Percentiles rank a stretch among this genome's conserved stretches.
phyloP scores from a whole-genome alignment of 2,797 vertebrate species.

The Ibycter americanus region DNA sequence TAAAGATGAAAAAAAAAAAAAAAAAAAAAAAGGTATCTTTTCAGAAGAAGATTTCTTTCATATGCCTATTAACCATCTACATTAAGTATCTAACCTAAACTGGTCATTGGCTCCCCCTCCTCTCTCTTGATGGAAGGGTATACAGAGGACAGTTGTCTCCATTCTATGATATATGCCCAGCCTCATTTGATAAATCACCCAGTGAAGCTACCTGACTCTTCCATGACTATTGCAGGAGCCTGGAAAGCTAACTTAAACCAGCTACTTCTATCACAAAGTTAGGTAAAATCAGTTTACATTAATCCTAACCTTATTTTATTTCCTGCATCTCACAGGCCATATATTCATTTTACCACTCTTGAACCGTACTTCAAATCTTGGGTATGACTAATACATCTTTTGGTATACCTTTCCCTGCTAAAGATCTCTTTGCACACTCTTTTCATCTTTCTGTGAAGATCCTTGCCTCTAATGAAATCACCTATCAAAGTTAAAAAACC shows the following conservation, averaged over 20 bases:
- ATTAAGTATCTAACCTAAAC: not conserved
- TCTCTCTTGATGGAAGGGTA: not conserved
- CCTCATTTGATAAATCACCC: not conserved
- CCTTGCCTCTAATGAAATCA: not conserved
- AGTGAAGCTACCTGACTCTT: not conserved
- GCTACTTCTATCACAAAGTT: not conserved
- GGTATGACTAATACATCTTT: not conserved
- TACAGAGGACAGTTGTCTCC: not conserved
- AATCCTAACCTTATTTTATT: not conserved
- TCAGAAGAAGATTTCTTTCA: not conserved
- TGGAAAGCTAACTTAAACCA: not conserved
- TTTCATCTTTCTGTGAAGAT: not conserved
- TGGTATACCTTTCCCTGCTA: not conserved
- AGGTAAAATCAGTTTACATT: not conserved
- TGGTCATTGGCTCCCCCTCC: fast-evolving
- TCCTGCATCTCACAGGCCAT: not conserved
- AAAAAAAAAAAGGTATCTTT: not conserved
- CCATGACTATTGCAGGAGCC: not conserved
- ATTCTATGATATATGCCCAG: not conserved
- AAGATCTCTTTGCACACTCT: not conserved
- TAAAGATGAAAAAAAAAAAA: not conserved
- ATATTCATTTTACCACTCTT: not conserved
- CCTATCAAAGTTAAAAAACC: not conserved
- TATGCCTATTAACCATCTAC: not conserved
- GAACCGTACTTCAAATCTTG: not conserved